A percentile compares a stretch with the other conserved stretches of the same genome.
Evolutionary conservation across 35 echinoderm and acorn worm genomes (phyloP).

Genomic region (Antedon bifida): DNA sequence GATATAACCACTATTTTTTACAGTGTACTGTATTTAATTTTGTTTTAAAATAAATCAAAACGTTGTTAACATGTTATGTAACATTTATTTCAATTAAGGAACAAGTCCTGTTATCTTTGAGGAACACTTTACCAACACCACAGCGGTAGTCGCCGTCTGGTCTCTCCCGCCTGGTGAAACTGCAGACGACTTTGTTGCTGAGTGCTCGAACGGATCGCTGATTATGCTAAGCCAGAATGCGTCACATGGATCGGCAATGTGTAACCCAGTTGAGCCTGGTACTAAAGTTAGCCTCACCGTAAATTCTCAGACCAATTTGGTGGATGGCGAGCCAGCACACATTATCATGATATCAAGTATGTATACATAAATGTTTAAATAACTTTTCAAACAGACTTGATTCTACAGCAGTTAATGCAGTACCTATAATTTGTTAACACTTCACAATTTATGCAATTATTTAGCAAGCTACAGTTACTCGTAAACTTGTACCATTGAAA

Average conservation of each 20-base stretch:
- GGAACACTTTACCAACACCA: not conserved
- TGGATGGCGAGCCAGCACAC: not conserved
- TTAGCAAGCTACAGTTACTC: too few species aligned
- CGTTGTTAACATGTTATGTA: not conserved
- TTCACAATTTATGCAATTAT: too few species aligned
- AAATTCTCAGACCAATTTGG: not conserved
- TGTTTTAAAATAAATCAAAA: too few species aligned
- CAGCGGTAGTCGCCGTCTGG: not conserved
- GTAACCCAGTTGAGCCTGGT: not conserved
- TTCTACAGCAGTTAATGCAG: too few species aligned
- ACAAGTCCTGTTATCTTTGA: not conserved
- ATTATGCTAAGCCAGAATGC: not conserved
- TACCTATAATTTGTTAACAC: too few species aligned
- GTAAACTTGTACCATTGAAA: too few species aligned
- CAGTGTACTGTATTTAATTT: too few species aligned
- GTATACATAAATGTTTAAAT: not conserved
- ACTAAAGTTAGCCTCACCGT: not conserved
- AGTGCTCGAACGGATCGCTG: not conserved
- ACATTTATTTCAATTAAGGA: not conserved
- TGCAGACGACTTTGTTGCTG: not conserved
- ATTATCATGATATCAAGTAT: not conserved
- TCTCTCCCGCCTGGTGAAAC: not conserved
- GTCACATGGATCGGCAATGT: not conserved
- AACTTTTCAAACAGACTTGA: too few species aligned
- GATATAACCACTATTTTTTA: too few species aligned